Percentiles rank a stretch among this genome's conserved stretches.
phyloP scores from a whole-genome alignment of 2,113 vertebrate species.

The Tyto alba region DNA sequence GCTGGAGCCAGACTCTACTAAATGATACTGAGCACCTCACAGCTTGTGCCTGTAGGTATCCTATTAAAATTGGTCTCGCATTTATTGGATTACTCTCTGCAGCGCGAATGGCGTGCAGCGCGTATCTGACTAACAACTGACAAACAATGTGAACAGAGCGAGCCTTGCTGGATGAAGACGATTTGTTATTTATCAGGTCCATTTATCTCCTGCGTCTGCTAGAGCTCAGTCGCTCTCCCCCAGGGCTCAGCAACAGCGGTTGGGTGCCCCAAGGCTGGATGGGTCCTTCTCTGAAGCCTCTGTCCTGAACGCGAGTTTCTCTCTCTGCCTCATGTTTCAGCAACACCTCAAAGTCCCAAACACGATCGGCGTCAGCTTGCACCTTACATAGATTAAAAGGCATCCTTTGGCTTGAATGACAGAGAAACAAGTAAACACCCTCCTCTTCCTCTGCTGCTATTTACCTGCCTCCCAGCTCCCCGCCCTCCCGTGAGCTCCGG shows the following conservation, averaged over 20 bases:
- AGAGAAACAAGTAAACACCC: not conserved
- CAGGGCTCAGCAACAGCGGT: not conserved
- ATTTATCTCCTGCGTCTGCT: not conserved
- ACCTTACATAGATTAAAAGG: not conserved
- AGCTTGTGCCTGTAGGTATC: not conserved
- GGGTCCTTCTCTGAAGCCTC: not conserved
- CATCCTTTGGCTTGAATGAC: not conserved
- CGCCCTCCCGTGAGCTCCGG: accelerated
- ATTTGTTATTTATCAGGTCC: conserved; percentile 24
- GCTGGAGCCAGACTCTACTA: not conserved
- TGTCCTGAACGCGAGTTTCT: not conserved
- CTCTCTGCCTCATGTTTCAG: accelerated
- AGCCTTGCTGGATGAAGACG: not conserved
- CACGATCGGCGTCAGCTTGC: not conserved
- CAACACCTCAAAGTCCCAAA: not conserved
- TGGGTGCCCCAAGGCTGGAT: not conserved
- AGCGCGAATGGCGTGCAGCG: not conserved
- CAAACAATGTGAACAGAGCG: not conserved
- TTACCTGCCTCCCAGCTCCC: not conserved
- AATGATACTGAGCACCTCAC: not conserved
- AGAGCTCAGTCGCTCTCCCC: not conserved
- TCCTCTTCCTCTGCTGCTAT: not conserved
- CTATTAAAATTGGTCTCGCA: not conserved
- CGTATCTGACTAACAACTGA: conserved; percentile 6
- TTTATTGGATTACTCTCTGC: not conserved